These are phyloP conservation scores for Carollia perspicillata DNA, from an alignment of 2,113 vertebrate species.

Conservation along the genomic window DNA sequence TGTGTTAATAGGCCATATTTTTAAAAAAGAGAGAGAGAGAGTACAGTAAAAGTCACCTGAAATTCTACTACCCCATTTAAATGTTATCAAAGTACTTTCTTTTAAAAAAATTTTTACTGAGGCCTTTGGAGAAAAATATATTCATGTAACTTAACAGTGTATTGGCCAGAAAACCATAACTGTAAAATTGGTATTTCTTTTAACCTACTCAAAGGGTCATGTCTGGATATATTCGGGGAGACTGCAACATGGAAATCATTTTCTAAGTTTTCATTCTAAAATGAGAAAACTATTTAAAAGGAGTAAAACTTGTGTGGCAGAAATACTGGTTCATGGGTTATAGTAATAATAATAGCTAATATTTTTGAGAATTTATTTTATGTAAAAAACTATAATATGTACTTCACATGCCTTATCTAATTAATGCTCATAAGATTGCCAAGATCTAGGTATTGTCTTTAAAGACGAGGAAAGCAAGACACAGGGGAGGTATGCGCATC, in stretches of 20 bases:
- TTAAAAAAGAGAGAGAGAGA: background rate
- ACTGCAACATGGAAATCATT: background rate
- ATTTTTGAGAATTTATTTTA: background rate
- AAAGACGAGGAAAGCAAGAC: background rate
- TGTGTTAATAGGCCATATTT: conserved; percentile 57
- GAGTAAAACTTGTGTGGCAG: background rate
- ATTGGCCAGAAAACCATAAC: background rate
- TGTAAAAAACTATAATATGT: background rate
- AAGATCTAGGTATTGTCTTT: background rate
- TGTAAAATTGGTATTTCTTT: background rate
- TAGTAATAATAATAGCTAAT: background rate
- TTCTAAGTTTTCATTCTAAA: background rate
- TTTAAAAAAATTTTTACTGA: background rate
- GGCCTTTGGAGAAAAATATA: background rate
- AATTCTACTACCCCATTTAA: background rate
- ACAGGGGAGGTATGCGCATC: background rate
- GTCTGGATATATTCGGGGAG: background rate
- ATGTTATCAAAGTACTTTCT: background rate
- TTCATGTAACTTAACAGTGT: background rate
- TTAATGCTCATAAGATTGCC: background rate
- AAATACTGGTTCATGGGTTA: background rate
- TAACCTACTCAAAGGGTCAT: background rate
- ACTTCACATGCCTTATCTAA: background rate
- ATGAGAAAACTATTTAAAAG: background rate
- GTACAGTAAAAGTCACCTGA: conserved; percentile 1